Evolutionary conservation across 2,797 vertebrate species (phyloP).

Genomic region (Coregonus ussuriensis): DNA sequence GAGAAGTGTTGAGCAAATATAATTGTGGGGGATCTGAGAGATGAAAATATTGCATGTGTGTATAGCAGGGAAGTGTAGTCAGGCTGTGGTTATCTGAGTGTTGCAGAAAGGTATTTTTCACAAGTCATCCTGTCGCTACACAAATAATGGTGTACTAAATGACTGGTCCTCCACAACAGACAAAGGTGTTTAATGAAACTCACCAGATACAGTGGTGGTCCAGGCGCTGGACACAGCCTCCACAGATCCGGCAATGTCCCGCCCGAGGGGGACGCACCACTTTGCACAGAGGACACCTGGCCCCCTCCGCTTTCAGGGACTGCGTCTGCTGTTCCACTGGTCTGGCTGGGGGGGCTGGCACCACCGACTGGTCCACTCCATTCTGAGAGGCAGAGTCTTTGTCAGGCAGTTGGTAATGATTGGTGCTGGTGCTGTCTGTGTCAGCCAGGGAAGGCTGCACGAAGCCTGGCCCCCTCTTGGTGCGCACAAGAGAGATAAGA

Average conservation of each 20-base stretch:
- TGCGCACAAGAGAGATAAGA: conserved; percentile 76
- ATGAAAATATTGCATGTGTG: too few species aligned
- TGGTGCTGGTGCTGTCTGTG: not conserved
- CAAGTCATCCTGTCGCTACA: not conserved
- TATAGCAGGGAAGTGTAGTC: too few species aligned
- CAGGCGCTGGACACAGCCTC: conserved; percentile 65
- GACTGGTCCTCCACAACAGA: not conserved
- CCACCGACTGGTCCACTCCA: conserved; percentile 41
- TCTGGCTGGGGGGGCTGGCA: not conserved
- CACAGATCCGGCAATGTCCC: conserved; percentile 71
- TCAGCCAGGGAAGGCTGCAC: conserved; percentile 56
- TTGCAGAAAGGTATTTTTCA: not conserved
- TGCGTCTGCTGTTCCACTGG: conserved; percentile 39
- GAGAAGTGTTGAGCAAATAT: not conserved
- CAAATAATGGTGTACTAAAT: not conserved
- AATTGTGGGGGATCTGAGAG: too few species aligned
- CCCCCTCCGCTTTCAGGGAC: conserved; percentile 45
- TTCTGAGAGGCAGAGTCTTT: conserved; percentile 28
- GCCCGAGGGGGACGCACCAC: conserved; percentile 77
- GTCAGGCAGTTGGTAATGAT: conserved; percentile 24
- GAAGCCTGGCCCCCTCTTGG: conserved; percentile 87
- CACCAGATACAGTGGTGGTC: conserved; percentile 76
- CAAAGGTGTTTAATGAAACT: conserved; percentile 36
- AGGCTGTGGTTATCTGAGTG: not conserved
- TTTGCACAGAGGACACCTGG: conserved; percentile 79